A percentile compares a stretch with the other conserved stretches of the same genome.
Conservation (phyloP, 2,113 vertebrate genomes). For the Nannobrachium achirus region DNA sequence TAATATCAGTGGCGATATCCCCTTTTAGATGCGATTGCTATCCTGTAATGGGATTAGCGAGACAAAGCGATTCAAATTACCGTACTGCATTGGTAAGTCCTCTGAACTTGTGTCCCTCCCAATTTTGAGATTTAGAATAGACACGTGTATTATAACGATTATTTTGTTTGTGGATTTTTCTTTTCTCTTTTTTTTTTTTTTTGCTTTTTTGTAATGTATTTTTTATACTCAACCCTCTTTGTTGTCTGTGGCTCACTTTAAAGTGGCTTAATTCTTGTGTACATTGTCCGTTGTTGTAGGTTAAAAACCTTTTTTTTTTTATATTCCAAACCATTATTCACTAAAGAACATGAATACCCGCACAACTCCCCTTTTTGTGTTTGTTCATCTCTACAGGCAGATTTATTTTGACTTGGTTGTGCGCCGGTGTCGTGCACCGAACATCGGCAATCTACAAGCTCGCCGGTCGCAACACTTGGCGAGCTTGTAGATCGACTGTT, state of each 20-base stretch:
- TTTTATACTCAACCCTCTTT: slow-evolving; percentile 67
- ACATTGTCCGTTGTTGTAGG: slow-evolving; percentile 42
- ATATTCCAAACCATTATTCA: slow-evolving; percentile 18
- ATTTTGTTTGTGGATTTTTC: too few species aligned
- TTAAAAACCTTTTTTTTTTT: slow-evolving; percentile 37
- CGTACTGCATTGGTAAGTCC: not conserved
- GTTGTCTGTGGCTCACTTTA: slow-evolving; percentile 55
- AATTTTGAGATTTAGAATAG: slow-evolving; percentile 39
- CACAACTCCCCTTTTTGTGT: not conserved
- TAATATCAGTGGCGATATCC: slow-evolving; percentile 52
- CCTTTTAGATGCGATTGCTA: slow-evolving; percentile 36
- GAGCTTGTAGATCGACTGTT: too few species aligned
- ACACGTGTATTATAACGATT: slow-evolving; percentile 24
- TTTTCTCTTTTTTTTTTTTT: slow-evolving; percentile 30
- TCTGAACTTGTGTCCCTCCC: slow-evolving; percentile 12
- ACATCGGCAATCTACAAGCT: too few species aligned
- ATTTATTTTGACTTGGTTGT: too few species aligned
- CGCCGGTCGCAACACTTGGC: too few species aligned
- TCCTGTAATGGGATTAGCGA: slow-evolving; percentile 43
- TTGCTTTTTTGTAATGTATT: slow-evolving; percentile 53
- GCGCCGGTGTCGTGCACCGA: too few species aligned
- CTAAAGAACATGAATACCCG: slow-evolving; percentile 39
- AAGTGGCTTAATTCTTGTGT: slow-evolving; percentile 70
- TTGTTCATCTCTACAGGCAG: not conserved
- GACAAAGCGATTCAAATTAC: slow-evolving; percentile 21